Evolutionary conservation across 1,140 invertebrate species (phyloP).

Genomic region (Dolichoris vasculosae): DNA sequence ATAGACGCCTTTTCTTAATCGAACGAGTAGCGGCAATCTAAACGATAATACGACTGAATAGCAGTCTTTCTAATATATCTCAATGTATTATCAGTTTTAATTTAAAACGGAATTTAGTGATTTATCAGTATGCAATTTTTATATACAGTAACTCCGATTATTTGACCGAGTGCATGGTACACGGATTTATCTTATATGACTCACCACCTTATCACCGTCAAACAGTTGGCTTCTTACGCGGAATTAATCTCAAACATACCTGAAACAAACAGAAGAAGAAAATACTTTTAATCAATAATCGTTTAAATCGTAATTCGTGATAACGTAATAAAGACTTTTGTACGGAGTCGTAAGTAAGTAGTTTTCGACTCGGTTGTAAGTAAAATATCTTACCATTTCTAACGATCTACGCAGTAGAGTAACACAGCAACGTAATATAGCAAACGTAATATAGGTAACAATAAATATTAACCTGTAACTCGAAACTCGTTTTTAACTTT

Average conservation of each 20-base stretch:
- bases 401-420: too few relatives aligned
- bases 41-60: neutral
- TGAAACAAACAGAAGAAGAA: conserved; percentile 41
- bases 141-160: conserved; percentile 29
- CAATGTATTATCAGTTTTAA: conserved; percentile 11
- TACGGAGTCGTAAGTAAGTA: neutral
- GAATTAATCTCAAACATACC: conserved; percentile 38
- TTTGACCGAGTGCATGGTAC: conserved; percentile 13
- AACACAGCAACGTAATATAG: too few relatives aligned
- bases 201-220: conserved; percentile 47
- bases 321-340: neutral
- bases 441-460: too few relatives aligned
- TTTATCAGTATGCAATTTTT: conserved; percentile 36
- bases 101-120: conserved; percentile 35
- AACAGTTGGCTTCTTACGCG: conserved; percentile 26
- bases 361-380: neutral
- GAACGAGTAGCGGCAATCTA: neutral
- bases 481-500: neutral
- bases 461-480: too few relatives aligned
- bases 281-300: conserved; percentile 24
- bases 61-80: neutral
- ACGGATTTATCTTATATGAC: conserved; percentile 42
- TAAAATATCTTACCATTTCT: neutral
- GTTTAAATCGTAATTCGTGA: neutral
- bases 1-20: neutral